A percentile compares a stretch with the other conserved stretches of the same genome.
These are phyloP conservation scores for Arge pagana DNA, from an alignment of 2,888 invertebrate species.

Conservation along the genomic window DNA sequence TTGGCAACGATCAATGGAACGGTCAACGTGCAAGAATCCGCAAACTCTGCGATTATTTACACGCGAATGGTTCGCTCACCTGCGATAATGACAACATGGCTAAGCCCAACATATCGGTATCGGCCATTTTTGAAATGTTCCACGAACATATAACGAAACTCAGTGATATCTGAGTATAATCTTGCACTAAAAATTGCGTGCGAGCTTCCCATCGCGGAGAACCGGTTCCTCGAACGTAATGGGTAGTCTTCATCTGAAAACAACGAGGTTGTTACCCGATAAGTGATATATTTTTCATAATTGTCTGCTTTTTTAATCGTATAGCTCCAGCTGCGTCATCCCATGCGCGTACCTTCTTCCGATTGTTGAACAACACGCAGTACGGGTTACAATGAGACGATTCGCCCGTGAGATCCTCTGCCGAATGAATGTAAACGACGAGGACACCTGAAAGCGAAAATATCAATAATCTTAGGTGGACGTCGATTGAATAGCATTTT, in stretches of 20 bases:
- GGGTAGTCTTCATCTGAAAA: constrained; percentile 61
- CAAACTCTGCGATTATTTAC: too few relatives aligned
- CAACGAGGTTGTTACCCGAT: constrained; percentile 4
- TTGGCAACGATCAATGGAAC: too few relatives aligned
- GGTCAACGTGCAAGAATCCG: too few relatives aligned
- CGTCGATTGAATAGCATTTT: too few relatives aligned
- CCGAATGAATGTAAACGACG: constrained; percentile 61
- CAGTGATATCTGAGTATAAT: constrained; percentile 60
- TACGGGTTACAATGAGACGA: constrained; percentile 60
- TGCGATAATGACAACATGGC: constrained; percentile 57
- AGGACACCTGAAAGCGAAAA: constrained; percentile 57
- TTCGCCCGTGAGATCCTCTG: constrained; percentile 58
- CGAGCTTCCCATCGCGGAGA: constrained; percentile 61
- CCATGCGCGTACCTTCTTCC: constrained; percentile 56
- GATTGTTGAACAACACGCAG: constrained; percentile 62
- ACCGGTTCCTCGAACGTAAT: constrained; percentile 57
- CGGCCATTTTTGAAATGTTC: constrained; percentile 59
- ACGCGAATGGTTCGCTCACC: constrained; percentile 42
- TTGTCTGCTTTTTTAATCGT: neutral
- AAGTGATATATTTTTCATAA: neutral
- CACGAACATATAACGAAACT: constrained; percentile 62
- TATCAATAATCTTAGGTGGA: too few relatives aligned
- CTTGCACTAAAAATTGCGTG: constrained; percentile 60
- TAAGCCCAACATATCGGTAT: constrained; percentile 61
- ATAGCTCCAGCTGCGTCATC: neutral